These are phyloP conservation scores for Lobophora halterata DNA, from an alignment of 2,888 invertebrate species.

Conservation along the genomic window DNA sequence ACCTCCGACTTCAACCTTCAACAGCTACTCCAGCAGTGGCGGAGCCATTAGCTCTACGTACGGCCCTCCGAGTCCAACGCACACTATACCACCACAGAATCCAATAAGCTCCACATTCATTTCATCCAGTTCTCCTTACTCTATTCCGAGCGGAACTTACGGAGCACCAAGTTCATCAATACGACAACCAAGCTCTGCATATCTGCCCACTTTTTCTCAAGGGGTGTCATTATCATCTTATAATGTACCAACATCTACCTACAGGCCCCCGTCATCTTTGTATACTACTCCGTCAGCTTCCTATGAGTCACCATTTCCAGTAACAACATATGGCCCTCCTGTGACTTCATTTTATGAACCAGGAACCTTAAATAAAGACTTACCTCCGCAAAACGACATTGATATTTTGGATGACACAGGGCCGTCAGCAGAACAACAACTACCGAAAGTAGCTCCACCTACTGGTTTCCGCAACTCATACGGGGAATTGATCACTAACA, in stretches of 20 bases:
- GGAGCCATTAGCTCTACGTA: constrained; percentile 55
- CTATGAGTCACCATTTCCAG: constrained; percentile 42
- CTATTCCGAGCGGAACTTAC: constrained; percentile 38
- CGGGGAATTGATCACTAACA: constrained; percentile 64
- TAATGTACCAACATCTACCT: constrained; percentile 43
- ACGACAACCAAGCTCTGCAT: constrained; percentile 32
- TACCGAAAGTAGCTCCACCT: constrained; percentile 62
- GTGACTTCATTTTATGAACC: constrained; percentile 47
- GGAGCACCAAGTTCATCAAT: constrained; percentile 36
- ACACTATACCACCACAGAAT: constrained; percentile 53
- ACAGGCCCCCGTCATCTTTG: constrained; percentile 39
- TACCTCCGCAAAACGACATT: constrained; percentile 47
- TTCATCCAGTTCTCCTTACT: constrained; percentile 43
- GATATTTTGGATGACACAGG: constrained; percentile 46
- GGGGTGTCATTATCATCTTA: constrained; percentile 36
- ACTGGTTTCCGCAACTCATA: constrained; percentile 69
- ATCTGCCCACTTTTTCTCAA: constrained; percentile 36
- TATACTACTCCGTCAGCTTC: constrained; percentile 40
- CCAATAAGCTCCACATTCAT: constrained; percentile 47
- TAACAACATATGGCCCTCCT: constrained; percentile 44
- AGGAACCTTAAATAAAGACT: constrained; percentile 47
- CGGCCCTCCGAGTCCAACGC: constrained; percentile 55
- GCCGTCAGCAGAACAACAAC: constrained; percentile 49
- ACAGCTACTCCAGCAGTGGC: constrained; percentile 34
- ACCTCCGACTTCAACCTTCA: constrained; percentile 45